Evolutionary conservation across 2,888 invertebrate genomes (phyloP), one percentile per base, ranked within the genome.

Genomic region (Drosophila monieri): DNA sequence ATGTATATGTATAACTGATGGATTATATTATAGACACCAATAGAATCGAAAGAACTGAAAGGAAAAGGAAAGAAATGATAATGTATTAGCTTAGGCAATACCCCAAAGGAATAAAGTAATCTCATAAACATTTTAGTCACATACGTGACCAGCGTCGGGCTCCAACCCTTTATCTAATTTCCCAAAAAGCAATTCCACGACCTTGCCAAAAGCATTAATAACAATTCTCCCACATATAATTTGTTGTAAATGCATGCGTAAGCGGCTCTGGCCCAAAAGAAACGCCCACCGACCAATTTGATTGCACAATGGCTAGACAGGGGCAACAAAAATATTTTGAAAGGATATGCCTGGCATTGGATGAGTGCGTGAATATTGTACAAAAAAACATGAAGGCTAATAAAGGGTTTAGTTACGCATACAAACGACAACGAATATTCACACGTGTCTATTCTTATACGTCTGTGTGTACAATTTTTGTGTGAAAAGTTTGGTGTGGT

Each of bases 181-280:
- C 37, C 62, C 37, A 27, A 21, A 56, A 27, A 56, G 21, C 27
- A 41, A 54, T 47, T 64, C 14, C 32, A 27, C 61, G 60, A 18
- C 66, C 76, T 75, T 71, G 60, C 52, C 62, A 44, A 46, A 60
- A 65, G 35, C 64, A 57, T 68, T 64, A 47, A 48, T 55, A 66
- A 58, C 64, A 55, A 69, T 67, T 76, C 27, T 56, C 48, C 46
- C 35, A 41, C 46, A 49, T 46, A 57, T 71, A 61, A 79, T 74
- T 77, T 74, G 74, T 68, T 68, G 56, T 59, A 83, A 79, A 74
- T 72, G 77, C 75, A 79, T 55, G 80, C 69, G 67, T 79, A 64
- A 77, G 77, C 57, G 35, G 23, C 44, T 52, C 62, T 66, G 68
- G 48, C 58, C 52, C 61, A 53, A 55, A 44, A 39, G 14, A 15